A percentile compares a stretch with the other conserved stretches of the same genome.
These are phyloP conservation scores for Psilopogon haemacephalus DNA, from an alignment of 2,113 vertebrate species.

Conservation along the genomic window DNA sequence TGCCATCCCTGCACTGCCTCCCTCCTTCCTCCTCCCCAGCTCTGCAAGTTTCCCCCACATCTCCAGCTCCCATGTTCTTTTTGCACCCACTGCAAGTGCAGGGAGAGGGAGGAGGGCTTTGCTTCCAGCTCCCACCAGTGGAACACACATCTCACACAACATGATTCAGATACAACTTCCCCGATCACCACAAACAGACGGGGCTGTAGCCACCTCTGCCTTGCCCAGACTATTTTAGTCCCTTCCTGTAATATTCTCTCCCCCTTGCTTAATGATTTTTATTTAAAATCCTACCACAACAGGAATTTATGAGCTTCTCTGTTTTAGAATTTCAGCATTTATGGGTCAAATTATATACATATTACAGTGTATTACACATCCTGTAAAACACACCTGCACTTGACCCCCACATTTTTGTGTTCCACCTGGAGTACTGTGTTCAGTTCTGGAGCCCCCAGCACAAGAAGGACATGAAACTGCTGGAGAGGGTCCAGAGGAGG, in stretches of 20 bases:
- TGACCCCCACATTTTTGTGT: not conserved
- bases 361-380: not conserved
- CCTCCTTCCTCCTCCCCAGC: not conserved
- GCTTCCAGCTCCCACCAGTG: not conserved
- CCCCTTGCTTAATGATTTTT: not conserved
- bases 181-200: not conserved
- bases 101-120: fast-evolving
- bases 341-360: not conserved
- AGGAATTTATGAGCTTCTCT: not conserved
- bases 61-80: not conserved
- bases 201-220: not conserved
- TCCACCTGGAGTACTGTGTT: too few species aligned
- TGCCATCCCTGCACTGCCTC: not conserved
- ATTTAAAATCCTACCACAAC: not conserved
- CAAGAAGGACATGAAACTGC: too few species aligned
- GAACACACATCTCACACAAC: fast-evolving
- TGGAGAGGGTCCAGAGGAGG: too few species aligned
- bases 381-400: not conserved
- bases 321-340: not conserved
- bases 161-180: not conserved
- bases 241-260: not conserved
- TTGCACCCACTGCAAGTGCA: not conserved
- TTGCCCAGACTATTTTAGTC: not conserved
- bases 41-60: not conserved
- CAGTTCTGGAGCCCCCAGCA: too few species aligned